Conservation (phyloP, 2,888 invertebrate species). For the Belgica antarctica region DNA sequence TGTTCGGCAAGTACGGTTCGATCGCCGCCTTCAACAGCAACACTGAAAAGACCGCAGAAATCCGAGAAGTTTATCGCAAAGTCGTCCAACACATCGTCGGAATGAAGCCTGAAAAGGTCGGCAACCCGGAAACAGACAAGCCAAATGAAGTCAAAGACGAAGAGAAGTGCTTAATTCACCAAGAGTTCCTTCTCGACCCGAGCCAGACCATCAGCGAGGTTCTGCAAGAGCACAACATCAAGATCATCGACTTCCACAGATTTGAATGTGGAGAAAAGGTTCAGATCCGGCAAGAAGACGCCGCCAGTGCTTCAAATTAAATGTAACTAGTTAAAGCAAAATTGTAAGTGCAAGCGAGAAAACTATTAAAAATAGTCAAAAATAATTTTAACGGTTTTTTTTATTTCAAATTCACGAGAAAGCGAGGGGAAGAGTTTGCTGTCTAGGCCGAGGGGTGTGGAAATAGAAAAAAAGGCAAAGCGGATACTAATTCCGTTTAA, state of each 20-base stretch:
- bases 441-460: too few species aligned
- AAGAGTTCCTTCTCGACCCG: slow-evolving; percentile 83
- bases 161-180: slow-evolving; percentile 77
- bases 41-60: slow-evolving; percentile 53
- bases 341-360: too few species aligned
- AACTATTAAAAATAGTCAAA: background rate
- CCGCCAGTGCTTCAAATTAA: background rate
- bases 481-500: too few species aligned
- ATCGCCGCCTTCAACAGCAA: slow-evolving; percentile 67
- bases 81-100: slow-evolving; percentile 93
- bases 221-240: slow-evolving; percentile 63
- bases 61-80: slow-evolving; percentile 63
- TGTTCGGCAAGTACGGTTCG: slow-evolving; percentile 82
- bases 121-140: slow-evolving; percentile 62
- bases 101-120: slow-evolving; percentile 76
- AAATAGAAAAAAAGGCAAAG: too few species aligned
- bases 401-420: background rate
- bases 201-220: slow-evolving; percentile 70
- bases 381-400: slow-evolving; percentile 4
- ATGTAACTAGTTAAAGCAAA: too few species aligned
- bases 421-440: too few species aligned
- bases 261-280: slow-evolving; percentile 79
- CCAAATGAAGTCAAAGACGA: slow-evolving; percentile 67
- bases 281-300: slow-evolving; percentile 34
- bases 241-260: slow-evolving; percentile 77